These are phyloP conservation scores for Semnornis frantzii DNA, from an alignment of 2,113 vertebrate genomes.

Conservation along the genomic window DNA sequence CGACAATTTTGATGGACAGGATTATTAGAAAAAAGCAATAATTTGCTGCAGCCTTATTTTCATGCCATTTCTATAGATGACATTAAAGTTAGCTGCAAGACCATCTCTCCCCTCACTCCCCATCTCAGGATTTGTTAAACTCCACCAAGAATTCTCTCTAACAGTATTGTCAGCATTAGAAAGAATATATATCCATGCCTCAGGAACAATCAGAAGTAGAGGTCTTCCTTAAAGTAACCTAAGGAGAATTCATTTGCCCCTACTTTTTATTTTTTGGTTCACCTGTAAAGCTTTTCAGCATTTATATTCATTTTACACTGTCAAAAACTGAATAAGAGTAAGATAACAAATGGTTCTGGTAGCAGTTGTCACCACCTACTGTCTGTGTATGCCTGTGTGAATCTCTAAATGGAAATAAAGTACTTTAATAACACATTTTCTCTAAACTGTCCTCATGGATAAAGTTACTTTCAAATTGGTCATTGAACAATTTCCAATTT, in stretches of 20 bases:
- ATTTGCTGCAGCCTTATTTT: conserved; percentile 36
- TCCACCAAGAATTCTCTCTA: neutral
- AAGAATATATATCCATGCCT: neutral
- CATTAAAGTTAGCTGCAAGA: conserved; percentile 2
- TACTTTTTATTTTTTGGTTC: conserved; percentile 51
- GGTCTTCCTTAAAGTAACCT: conserved; percentile 45
- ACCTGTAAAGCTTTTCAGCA: conserved; percentile 56
- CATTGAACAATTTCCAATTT: conserved; percentile 44
- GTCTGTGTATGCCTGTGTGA: conserved; percentile 68
- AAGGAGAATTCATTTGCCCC: conserved; percentile 22
- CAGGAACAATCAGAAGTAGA: conserved; percentile 65
- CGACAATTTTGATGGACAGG: conserved; percentile 43
- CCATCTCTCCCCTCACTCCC: neutral
- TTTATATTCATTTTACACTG: conserved; percentile 63
- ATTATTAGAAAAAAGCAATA: conserved; percentile 52
- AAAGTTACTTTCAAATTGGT: conserved; percentile 61
- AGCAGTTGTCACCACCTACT: conserved; percentile 68
- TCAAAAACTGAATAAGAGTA: conserved; percentile 63
- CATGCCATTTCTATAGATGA: conserved; percentile 25
- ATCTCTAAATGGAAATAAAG: conserved; percentile 72
- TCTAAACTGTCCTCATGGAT: conserved; percentile 54
- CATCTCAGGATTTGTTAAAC: neutral
- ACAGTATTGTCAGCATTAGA: neutral
- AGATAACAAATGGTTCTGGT: conserved; percentile 71
- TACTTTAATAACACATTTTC: conserved; percentile 72